phyloP scores from a whole-genome alignment of 2,113 vertebrate species.

The Tympanuchus pallidicinctus region DNA sequence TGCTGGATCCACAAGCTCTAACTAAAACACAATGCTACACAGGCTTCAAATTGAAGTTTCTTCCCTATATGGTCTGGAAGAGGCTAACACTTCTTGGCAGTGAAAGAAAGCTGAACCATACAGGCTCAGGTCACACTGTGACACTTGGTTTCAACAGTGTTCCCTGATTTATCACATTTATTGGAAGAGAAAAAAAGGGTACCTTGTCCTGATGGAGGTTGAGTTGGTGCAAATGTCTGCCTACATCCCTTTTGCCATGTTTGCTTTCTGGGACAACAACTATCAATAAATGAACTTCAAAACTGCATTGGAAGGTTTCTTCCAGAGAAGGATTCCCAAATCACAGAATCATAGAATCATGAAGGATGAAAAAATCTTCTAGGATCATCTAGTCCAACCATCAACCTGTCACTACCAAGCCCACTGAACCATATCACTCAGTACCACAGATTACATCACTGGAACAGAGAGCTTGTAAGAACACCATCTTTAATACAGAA shows the following conservation, averaged over 20 bases:
- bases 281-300: not conserved
- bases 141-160: fast-evolving
- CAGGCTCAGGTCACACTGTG: not conserved
- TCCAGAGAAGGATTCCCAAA: not conserved
- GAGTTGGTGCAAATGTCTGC: not conserved
- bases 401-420: too few species aligned
- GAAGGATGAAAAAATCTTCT: too few species aligned
- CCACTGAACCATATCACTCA: too few species aligned
- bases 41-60: not conserved
- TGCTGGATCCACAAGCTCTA: not conserved
- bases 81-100: fast-evolving
- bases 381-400: too few species aligned
- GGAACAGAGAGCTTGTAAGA: not conserved
- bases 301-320: not conserved
- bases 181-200: not conserved
- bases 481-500: not conserved
- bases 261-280: not conserved
- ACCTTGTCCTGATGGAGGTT: not conserved
- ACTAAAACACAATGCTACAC: not conserved
- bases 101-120: not conserved
- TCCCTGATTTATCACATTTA: not conserved
- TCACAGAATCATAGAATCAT: too few species aligned
- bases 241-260: not conserved
- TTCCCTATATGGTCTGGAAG: not conserved
- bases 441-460: too few species aligned